Evolutionary conservation across 2,113 vertebrate genomes (phyloP), one percentile per base, ranked within the genome.

Genomic region (Odontophorus gujanensis): DNA sequence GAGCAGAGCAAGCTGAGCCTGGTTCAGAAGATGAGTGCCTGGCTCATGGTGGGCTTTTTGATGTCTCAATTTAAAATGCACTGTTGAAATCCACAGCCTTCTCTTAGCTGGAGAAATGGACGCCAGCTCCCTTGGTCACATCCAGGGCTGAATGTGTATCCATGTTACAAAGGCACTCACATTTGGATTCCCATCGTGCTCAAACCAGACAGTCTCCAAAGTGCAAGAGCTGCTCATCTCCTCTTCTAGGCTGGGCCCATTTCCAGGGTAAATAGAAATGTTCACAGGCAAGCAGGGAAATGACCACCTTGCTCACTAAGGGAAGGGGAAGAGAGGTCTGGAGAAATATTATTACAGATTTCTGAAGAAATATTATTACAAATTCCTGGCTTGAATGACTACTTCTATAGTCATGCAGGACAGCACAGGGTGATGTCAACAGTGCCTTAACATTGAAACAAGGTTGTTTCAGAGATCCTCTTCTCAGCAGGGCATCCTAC

Each of bases 181-280:
- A 59, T 26, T 51, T 66, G 61, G 38, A 43, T 47, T 45, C 82
- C 42, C 2, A 2, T 51, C 0, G 0, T 67, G 76, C 76, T 51
- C 65, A 61, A 51, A 74, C 69, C 26, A 78, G 76, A 11, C 61
- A 32, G 57, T 78, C 68, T 71, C 73, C 47, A 71, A 87, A 80
- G 72, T 58, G 45, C 0, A 0, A 2, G 79, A 55, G 38, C 32
- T 61, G 69, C 69, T 48, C 11, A 12, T 69, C 76, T 32, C 84
- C 38, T 61, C 63, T 90, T 90, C 50, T 21, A 50, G 73, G 19
- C 45, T 81, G 82, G 92, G 90, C 68, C 38, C 61, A 9, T 75
- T 83, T 92, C 95, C 88, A 93, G 92, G 66, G 48, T 42, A 92
- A 94, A 87, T 43, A 36, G 63, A 65, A 48, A 40, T 19, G 38